phyloP scores from a whole-genome alignment of 2,113 vertebrate species.

The Pavo muticus region DNA sequence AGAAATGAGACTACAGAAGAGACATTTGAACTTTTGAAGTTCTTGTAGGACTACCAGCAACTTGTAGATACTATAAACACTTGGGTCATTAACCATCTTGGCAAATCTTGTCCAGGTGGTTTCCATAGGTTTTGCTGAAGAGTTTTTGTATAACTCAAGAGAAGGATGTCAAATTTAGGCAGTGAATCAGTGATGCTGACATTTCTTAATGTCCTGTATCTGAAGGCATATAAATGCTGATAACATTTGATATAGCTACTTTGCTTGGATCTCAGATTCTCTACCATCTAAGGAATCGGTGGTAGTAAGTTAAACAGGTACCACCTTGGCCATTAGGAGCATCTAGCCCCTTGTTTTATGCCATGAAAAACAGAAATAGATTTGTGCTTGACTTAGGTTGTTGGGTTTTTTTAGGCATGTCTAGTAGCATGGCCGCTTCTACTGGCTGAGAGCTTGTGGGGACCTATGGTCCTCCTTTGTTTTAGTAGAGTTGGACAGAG shows the following conservation, averaged over 20 bases:
- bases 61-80: slow-evolving; percentile 1
- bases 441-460: neutral
- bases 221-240: neutral
- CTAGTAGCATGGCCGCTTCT: neutral
- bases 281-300: neutral
- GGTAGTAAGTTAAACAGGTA: neutral
- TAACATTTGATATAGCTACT: neutral
- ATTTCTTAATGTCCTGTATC: neutral
- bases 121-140: neutral
- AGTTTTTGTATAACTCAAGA: neutral
- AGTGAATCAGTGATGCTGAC: neutral
- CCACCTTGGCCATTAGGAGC: neutral
- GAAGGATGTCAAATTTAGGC: neutral
- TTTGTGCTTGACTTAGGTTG: neutral
- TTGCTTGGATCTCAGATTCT: neutral
- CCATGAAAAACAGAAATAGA: neutral
- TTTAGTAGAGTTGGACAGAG: neutral
- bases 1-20: neutral
- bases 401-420: neutral
- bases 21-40: neutral
- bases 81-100: neutral
- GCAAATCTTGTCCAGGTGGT: neutral
- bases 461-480: neutral
- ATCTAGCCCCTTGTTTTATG: neutral
- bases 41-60: neutral